Evolutionary conservation across 2,797 vertebrate genomes (phyloP), one percentile per base, ranked within the genome.

Genomic region (Sebastes hopkinsi): DNA sequence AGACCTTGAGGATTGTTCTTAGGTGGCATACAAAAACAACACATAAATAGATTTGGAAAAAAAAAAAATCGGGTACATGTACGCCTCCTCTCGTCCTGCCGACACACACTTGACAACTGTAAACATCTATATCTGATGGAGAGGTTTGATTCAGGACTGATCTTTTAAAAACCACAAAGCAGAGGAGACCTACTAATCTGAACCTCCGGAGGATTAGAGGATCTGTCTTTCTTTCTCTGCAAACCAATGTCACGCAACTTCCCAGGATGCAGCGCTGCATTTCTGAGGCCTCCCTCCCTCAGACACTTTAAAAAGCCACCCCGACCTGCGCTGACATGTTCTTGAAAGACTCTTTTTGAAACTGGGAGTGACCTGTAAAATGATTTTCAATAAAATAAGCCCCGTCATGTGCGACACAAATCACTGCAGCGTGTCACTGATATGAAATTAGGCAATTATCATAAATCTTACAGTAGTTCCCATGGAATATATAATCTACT

Each of bases 1-100:
- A 95, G 93, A 90, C 69, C 73, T 14, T 13, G 67, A 67, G 83
- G 88, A 94, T 92, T 95, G 92, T 95, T 95, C 89, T 90, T 86
- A 85, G 81, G 82, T 92, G 80, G 80, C 72, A 86, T 32, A 90
- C 80, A 86, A 93, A 94, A 95, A 95, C 92, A 94, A 89, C 92
- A 88, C 91, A 23, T 38, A 92, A 94, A 94, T 93, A 94, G 92
- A 94, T 71, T 38, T 75, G 32, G 62, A 77, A 77, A 23, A 32
- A 72, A 69, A 69, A 71, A 55, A 23, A 61, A 72, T 9, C 38
- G 13, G 75, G 77, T 64, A 60, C 14, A 58, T 46, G 65, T 72
- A 77, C 16, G 73, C 64, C 66, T 81, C 70, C 62, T 12, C 13
- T 67, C 8, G 12, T 60, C 62, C 22, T 8, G 76, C 72, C 50